These are phyloP conservation scores for Cactoblastis cactorum DNA, from an alignment of 2,888 invertebrate genomes.

Conservation along the genomic window DNA sequence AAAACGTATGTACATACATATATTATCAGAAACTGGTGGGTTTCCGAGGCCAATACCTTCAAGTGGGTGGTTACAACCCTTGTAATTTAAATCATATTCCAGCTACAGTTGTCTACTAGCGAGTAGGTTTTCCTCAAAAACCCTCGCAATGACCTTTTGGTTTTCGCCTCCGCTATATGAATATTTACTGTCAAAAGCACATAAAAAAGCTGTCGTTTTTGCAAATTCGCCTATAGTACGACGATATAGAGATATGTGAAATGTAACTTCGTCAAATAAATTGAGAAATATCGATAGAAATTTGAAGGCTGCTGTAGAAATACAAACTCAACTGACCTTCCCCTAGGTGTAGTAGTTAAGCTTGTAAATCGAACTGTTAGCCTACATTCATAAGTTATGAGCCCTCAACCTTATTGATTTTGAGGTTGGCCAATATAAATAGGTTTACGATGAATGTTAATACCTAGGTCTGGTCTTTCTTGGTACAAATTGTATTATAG, in stretches of 20 bases:
- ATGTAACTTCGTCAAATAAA: not conserved
- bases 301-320: not conserved
- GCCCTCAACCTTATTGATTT: conserved; percentile 8
- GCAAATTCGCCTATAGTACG: no score
- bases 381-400: conserved; percentile 1
- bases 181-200: not conserved
- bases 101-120: not conserved
- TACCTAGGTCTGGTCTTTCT: no score
- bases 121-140: not conserved
- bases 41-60: not conserved
- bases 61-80: not conserved
- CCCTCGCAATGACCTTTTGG: not conserved
- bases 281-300: no score
- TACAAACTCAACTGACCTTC: not conserved
- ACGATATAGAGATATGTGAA: no score
- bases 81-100: not conserved
- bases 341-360: not conserved
- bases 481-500: no score
- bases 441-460: no score
- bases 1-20: not conserved
- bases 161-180: not conserved
- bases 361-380: not conserved
- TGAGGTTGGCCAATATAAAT: no score
- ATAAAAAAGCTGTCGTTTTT: no score
- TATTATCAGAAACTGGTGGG: not conserved